Base-by-base conservation (phyloP, 2,888 invertebrate genomes). In the Lasioglossum oenotherae region DNA sequence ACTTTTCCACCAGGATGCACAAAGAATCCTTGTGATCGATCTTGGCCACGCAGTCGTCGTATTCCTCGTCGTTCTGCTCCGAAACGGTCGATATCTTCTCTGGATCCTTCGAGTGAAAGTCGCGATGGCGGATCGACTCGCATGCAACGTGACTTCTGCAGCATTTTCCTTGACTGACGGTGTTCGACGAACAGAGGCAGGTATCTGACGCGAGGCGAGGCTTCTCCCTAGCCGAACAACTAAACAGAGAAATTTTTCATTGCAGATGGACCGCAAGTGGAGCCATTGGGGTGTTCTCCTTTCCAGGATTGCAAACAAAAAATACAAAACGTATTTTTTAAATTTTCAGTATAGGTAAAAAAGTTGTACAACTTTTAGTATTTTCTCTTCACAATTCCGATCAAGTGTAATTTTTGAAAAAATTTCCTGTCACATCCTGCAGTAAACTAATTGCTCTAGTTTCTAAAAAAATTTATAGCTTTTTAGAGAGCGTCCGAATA, bases 21-120 rank as follows among this genome's bases (percentile, higher is more conserved):
- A 94, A 81, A 41, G 94, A 94, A 80, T 94, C 94, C 82, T 93
- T 94, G 88, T 94, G 94, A 84, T 92, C 89, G 69, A 94, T 91
- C 60, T 87, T 85, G 46, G 87, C 78, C 44, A 88, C 75, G 38
- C 78, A 72, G 44, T 89, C 89, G 41, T 89, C 90, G 19, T 83
- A 74, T 14, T 91, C 86, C 2, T 89, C 88, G 60, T 91, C 88
- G 78, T 87, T 86, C 12, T 88, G 77, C 72, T 89, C 91, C 27
- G 81, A 84, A 16, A 81, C 57, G 27, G 80, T 80, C 2, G 87
- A 87, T 44, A 87, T 89, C n/a, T 87, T 86, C 5, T 88, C 91
- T 38, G 85, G 88, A 77, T 90, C 81, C 10, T 88, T 89, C 46
- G 80, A 76, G 69, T 76, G 81, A 16, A 74, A 80, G 57, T 79